Evolutionary conservation across 2,888 invertebrate genomes (phyloP), one percentile per base, ranked within the genome.

Genomic region (Crossocerus cetratus): DNA sequence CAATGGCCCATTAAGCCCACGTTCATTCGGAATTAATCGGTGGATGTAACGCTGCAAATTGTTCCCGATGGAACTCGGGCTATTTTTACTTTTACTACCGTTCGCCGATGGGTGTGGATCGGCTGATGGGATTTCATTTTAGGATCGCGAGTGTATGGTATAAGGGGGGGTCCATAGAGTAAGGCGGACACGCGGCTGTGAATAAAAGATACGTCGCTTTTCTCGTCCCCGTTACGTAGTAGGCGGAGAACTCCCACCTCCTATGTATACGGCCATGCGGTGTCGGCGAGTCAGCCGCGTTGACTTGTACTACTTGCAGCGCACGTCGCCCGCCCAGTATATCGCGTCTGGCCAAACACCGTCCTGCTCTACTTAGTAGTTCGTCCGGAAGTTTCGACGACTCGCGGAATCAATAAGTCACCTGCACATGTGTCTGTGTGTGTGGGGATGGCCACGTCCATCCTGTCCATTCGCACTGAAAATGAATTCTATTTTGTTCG

Each of bases 351-450:
- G 21, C 65, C 21, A 23, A 23, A 32, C 16, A 20, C 18, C 8
- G 23, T 23, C 11, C 43, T 61, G 21, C 20, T 65, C 57, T 44
- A 57, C 61, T 65, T 44, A 5, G 49, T 49, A 49, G n/a, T 49
- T 16, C n/a, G 49, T 13, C 16, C 49, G 49, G 49, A 49, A 49
- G 49, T 49, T 49, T 16, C 49, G n/a, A 16, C 49, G n/a, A 16
- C 49, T 49, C 3, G n/a, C 16, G 13, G 49, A 49, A 49, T 49
- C 49, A 16, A 49, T 49, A 49, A 49, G 16, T 49, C 11, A 32
- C 49, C 8, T 4, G 16, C 16, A 13, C 49, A 16, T 1, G 3
- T 14, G n/a, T 49, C n/a, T 14, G 49, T 49, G 16, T 14, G 3
- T 49, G 49, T 49, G 16, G 5, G n/a, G 43, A 43, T n/a, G n/a